Percentiles rank a stretch among this genome's conserved stretches.
These are phyloP conservation scores for Phataginus tetradactyla DNA, from an alignment of 2,797 vertebrate species.

Conservation along the genomic window DNA sequence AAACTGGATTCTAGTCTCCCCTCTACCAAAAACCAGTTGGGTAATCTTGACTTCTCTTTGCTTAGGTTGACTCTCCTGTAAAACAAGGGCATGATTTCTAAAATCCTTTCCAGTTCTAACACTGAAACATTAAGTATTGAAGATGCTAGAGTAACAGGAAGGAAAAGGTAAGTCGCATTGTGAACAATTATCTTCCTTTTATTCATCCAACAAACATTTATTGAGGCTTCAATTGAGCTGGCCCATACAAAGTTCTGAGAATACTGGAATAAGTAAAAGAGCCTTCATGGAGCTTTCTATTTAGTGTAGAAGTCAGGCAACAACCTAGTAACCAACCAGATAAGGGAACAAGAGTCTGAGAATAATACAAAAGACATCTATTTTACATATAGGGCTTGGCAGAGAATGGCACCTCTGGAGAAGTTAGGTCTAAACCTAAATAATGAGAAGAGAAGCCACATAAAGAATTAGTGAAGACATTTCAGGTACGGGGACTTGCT, in stretches of 20 bases:
- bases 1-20: background rate
- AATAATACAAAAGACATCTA: background rate
- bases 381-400: background rate
- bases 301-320: background rate
- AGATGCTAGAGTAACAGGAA: background rate
- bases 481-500: background rate
- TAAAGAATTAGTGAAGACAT: background rate
- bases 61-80: background rate
- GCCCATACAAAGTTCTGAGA: background rate
- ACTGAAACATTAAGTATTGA: background rate
- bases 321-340: background rate
- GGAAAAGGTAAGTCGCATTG: background rate
- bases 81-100: conserved; percentile 29
- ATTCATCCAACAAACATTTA: background rate
- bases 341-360: background rate
- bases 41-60: conserved; percentile 11
- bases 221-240: background rate
- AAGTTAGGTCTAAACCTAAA: conserved; percentile 4
- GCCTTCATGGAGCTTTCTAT: background rate
- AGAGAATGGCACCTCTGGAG: background rate
- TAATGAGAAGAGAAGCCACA: background rate
- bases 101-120: conserved; percentile 22
- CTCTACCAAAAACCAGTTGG: background rate
- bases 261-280: background rate
- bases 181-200: background rate